phyloP scores from a whole-genome alignment of 2,113 vertebrate genomes.

The Anseranas semipalmata region DNA sequence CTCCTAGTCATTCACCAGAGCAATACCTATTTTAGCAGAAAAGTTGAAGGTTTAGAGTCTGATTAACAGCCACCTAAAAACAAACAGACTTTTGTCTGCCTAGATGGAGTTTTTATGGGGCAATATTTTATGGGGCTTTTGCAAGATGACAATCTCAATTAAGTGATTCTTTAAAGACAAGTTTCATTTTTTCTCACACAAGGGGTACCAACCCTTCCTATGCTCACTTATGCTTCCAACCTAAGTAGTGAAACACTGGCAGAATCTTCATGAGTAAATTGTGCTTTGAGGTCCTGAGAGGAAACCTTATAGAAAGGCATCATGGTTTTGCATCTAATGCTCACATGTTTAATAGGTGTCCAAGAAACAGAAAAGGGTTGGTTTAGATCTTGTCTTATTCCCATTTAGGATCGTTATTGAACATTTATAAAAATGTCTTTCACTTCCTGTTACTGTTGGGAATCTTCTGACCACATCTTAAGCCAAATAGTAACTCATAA shows the following conservation, averaged over 20 bases:
- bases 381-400: neutral
- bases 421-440: neutral
- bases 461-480: neutral
- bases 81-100: neutral
- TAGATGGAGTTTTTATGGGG: neutral
- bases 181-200: neutral
- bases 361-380: neutral
- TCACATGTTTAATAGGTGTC: neutral
- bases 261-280: neutral
- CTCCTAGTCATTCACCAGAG: neutral
- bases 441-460: neutral
- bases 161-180: neutral
- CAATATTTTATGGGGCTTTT: neutral
- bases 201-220: neutral
- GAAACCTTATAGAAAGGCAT: neutral
- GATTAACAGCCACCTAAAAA: neutral
- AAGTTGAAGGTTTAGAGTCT: neutral
- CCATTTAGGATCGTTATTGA: neutral
- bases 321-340: fast-evolving
- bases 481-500: neutral
- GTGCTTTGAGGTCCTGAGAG: neutral
- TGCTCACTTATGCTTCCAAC: neutral
- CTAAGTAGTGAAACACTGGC: neutral
- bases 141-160: neutral
- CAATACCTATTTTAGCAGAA: neutral